Percentiles rank a stretch among this genome's conserved stretches.
Conservation (phyloP, 2,888 invertebrate genomes). For the Leptinotarsa rubiginosa region DNA sequence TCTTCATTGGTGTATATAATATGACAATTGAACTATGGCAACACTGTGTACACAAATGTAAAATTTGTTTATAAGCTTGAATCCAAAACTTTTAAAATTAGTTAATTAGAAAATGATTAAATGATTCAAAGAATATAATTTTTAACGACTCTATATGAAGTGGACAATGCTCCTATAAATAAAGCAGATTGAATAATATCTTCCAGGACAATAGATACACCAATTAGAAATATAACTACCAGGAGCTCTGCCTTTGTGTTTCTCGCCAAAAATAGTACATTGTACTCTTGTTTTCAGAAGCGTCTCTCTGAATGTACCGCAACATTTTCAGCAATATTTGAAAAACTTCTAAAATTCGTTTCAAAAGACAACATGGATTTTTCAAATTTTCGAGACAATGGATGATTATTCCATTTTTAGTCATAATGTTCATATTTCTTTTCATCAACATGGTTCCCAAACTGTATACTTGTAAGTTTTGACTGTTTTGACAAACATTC, state of each 20-base stretch:
- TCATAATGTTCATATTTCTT: constrained; percentile 50
- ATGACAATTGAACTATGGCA: too few relatives aligned
- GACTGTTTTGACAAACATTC: not conserved
- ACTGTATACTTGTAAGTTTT: constrained; percentile 54
- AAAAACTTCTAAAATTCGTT: constrained; percentile 50
- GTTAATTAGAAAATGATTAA: too few relatives aligned
- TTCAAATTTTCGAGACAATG: constrained; percentile 59
- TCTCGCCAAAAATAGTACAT: too few relatives aligned
- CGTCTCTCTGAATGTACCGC: not conserved
- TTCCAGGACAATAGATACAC: not conserved
- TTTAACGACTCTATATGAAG: too few relatives aligned
- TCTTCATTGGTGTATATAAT: too few relatives aligned
- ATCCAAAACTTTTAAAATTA: too few relatives aligned
- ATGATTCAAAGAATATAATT: too few relatives aligned
- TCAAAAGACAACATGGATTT: constrained; percentile 57
- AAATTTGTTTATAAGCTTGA: too few relatives aligned
- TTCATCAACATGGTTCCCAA: constrained; percentile 57
- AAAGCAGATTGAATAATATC: not conserved
- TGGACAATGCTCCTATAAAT: not conserved
- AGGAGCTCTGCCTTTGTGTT: too few relatives aligned
- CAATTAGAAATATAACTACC: too few relatives aligned
- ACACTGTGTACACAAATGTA: too few relatives aligned
- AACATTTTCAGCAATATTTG: too few relatives aligned
- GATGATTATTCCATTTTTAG: constrained; percentile 53
- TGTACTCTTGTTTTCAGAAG: not conserved